These are phyloP conservation scores for Epizoanthus illoricatus DNA, from an alignment of 92 coral and sea anemone genomes.

Conservation along the genomic window DNA sequence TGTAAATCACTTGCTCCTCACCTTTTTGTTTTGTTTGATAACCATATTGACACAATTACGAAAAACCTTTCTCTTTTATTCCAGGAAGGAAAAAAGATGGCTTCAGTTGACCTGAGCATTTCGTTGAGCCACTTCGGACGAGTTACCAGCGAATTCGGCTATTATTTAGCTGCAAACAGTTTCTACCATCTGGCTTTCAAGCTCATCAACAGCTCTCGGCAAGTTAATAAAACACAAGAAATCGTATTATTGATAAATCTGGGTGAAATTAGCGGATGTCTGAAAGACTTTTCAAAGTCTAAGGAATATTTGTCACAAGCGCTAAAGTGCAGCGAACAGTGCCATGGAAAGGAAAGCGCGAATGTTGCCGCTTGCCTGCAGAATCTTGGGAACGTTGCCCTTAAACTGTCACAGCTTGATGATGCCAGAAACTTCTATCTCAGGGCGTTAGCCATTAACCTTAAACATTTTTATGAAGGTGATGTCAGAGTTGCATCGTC, in stretches of 20 bases:
- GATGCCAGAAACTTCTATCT: not conserved
- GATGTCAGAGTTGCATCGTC: constrained; percentile 5
- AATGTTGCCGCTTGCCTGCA: not conserved
- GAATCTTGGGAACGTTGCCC: constrained; percentile 2
- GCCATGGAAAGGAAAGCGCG: not conserved
- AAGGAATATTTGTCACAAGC: not conserved
- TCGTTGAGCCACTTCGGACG: not conserved
- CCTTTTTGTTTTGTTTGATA: constrained; percentile 1
- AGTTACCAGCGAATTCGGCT: not conserved
- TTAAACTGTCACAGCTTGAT: not conserved
- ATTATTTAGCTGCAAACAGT: not conserved
- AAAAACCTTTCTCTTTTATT: not conserved
- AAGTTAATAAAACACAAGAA: not conserved
- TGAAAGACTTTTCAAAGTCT: not conserved
- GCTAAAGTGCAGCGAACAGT: not conserved
- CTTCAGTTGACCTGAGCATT: not conserved
- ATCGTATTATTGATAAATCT: not conserved
- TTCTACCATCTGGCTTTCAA: not conserved
- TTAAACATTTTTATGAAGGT: not conserved
- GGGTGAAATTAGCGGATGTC: not conserved
- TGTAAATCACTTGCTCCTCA: not conserved
- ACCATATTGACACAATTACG: not conserved
- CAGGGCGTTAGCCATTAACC: not conserved
- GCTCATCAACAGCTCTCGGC: not conserved
- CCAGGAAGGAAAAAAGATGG: not conserved